Evolutionary conservation across 30 jellyfish, hydroid and myxozoan genomes (phyloP), one percentile per base, ranked within the genome.

Genomic region (Nemopilema nomurai): DNA sequence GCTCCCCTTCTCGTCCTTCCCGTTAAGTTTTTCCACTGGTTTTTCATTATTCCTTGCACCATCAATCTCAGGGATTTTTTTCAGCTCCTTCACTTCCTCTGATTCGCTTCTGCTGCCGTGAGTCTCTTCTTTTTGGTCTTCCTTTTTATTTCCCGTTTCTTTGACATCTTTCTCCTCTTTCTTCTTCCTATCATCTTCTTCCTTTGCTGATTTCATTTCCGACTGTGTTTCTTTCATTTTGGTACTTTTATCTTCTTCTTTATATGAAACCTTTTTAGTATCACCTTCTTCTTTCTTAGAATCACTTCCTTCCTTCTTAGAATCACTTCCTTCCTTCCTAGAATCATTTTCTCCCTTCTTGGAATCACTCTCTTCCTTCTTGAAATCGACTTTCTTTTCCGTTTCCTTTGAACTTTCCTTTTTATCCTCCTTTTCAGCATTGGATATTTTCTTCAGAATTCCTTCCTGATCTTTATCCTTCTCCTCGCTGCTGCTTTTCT

Each of bases 1-100:
- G 19, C 53, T 67, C 1, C 21, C 23, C 17, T 19, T 49, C 9
- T 41, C 83, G 27, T 32, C 82, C 26, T 70, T 33, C 20, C 57
- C 26, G 32, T 32, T 64, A 21, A 70, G 0, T n/a, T 83, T 83
- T 63, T 71, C 92, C 4, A 79, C 69, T 26, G 74, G 74, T 52
- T 79, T 79, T 13, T 67, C 68, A 24, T 74, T 65, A 49, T 62
- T 74, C 62, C 71, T 69, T 18, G 68, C 51, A 19, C 41, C 51
- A 49, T 50, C 82, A 7, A 83, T 68, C 22, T 79, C 89, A 6
- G 89, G 80, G 18, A 64, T 28, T 49, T 62, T 63, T 18, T 29
- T 64, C 0, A 28, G 16, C 49, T 62, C 82, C 24, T 80, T 66
- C 23, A 66, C 65, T 6, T 67, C 69, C 19, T 67, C 75, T 0